Conservation (phyloP, 2,888 invertebrate species). For the Glyphotaelius pellucidus region DNA sequence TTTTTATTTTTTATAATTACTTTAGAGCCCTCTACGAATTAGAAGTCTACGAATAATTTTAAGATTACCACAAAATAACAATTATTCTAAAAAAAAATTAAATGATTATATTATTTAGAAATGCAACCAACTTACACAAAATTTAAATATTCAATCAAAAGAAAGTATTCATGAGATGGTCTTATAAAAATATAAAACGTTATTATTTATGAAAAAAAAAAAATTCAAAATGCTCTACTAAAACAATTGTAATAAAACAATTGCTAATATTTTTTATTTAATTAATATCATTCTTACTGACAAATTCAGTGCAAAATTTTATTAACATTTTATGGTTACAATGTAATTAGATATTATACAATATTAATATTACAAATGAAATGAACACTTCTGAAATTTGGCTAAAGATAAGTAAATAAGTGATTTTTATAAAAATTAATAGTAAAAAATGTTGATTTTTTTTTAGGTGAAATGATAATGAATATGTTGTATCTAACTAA, state of each 20-base stretch:
- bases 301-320: not conserved
- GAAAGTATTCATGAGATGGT: not conserved
- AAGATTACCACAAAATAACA: not conserved
- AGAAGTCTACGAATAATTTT: too few species aligned
- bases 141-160: not conserved
- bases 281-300: not conserved
- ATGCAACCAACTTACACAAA: conserved; percentile 14
- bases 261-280: not conserved
- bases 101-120: not conserved
- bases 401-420: too few species aligned
- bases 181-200: conserved; percentile 2
- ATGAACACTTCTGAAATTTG: too few species aligned
- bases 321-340: not conserved
- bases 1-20: too few species aligned
- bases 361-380: not conserved
- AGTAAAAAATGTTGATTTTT: too few species aligned
- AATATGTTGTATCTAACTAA: not conserved
- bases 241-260: not conserved
- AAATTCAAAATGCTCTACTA: not conserved
- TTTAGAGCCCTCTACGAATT: too few species aligned
- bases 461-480: not conserved
- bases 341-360: not conserved
- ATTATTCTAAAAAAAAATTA: not conserved
- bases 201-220: not conserved
- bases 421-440: too few species aligned